Evolutionary conservation across 2,113 vertebrate genomes (phyloP), one percentile per base, ranked within the genome.

Genomic region (Grammomys dolichurus): DNA sequence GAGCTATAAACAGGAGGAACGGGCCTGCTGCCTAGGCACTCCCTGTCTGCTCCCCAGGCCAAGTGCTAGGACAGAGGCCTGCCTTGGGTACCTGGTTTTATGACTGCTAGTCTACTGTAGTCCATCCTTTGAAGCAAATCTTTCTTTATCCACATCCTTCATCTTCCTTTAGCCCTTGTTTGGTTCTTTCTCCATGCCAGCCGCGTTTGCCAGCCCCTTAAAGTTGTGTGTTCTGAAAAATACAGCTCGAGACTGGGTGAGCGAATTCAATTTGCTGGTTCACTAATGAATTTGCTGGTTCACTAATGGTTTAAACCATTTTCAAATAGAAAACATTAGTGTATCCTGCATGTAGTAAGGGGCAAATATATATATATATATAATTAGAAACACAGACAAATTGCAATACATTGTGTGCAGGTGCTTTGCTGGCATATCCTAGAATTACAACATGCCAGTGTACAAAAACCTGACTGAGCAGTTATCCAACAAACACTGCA

Each of bases 301-400:
- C 82, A 58, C 77, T 89, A 90, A 81, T 31, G 43, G 63, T 63
- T 92, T 92, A 92, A 16, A 81, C 20, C 84, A 78, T 63, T 94
- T 89, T 87, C 60, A 95, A 93, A 84, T 0, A 63, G 40, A 84
- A 96, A 96, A 69, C 82, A 48, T 16, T 65, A 33, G 22, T 17
- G 7, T 19, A 48, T 0, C 19, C 14, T 67, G 33, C 13, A 81
- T 17, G 28, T 24, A 93, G 72, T n/a, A 82, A 75, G 36, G 36
- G 11, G 40, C 40, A 40, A 40, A 65, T 91, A 48, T 3, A 14
- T 73, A 65, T 91, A 48, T 3, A 14, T 73, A 48, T 3, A 14
- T 73, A 65, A 7, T 87, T 93, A 5, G 65, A 80, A 96, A 67
- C 82, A 46, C 22, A 96, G 9, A 46, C 67, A 91, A 36, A 54